Evolutionary conservation across 2,113 vertebrate genomes (phyloP).

Genomic region (Poeciliopsis prolifica): DNA sequence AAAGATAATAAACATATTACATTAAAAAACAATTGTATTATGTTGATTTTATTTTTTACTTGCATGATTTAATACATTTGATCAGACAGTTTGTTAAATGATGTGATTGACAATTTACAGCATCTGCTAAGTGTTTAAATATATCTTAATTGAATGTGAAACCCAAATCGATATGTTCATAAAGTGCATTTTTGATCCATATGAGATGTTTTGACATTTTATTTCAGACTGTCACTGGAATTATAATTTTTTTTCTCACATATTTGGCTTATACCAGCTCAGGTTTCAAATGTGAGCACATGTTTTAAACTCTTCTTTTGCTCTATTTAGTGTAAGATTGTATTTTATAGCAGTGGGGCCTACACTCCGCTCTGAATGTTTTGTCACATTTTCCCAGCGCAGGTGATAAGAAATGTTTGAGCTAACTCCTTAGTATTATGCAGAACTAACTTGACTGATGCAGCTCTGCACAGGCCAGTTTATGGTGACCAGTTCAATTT

Average conservation of each 20-base stretch:
- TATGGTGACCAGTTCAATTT: neutral
- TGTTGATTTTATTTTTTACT: neutral
- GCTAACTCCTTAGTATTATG: neutral
- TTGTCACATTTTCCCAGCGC: neutral
- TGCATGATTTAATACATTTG: too few species aligned
- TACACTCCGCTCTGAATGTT: neutral
- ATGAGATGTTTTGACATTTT: too few species aligned
- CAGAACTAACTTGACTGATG: neutral
- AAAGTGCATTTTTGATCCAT: too few species aligned
- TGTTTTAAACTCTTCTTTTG: neutral
- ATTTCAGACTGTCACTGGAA: neutral
- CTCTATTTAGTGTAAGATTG: neutral
- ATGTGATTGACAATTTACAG: too few species aligned
- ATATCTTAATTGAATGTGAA: too few species aligned
- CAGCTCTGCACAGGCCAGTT: neutral
- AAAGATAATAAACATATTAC: neutral
- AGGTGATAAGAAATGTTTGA: neutral
- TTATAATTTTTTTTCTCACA: neutral
- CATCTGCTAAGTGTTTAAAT: too few species aligned
- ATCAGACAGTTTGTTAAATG: too few species aligned
- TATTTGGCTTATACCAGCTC: neutral
- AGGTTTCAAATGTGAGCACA: too few species aligned
- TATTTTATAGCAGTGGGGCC: neutral
- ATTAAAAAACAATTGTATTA: neutral
- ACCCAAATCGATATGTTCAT: too few species aligned